These are phyloP conservation scores for Xyrauchen texanus DNA, from an alignment of 2,113 vertebrate species.

Conservation along the genomic window DNA sequence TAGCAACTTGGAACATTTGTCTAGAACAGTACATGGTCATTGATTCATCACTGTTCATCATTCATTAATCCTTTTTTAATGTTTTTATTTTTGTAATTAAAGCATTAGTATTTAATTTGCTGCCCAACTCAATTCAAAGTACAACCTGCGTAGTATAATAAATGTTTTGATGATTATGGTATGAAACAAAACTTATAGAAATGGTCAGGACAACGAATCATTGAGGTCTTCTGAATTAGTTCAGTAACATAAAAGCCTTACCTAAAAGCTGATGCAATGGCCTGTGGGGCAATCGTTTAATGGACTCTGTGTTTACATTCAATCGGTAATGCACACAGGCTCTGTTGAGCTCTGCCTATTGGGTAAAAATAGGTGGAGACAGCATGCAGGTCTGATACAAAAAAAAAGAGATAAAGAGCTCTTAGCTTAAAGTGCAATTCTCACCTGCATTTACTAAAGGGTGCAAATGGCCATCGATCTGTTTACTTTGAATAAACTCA, in stretches of 20 bases:
- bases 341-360: background rate
- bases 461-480: constrained; percentile 27
- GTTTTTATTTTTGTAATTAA: too few species aligned
- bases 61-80: too few species aligned
- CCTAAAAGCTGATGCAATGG: constrained; percentile 37
- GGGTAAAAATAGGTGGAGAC: constrained; percentile 14
- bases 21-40: too few species aligned
- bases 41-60: too few species aligned
- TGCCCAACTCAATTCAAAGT: too few species aligned
- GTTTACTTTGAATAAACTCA: constrained; percentile 49
- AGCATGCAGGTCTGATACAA: background rate
- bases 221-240: constrained; percentile 11
- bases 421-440: background rate
- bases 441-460: background rate
- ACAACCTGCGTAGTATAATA: background rate
- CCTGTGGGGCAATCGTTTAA: constrained; percentile 37
- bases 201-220: too few species aligned
- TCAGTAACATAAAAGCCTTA: constrained; percentile 27
- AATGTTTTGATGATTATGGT: constrained; percentile 5
- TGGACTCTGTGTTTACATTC: constrained; percentile 39
- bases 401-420: constrained; percentile 18
- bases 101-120: too few species aligned
- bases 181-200: constrained; percentile 1
- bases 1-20: too few species aligned
- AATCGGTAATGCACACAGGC: constrained; percentile 24